Base-by-base conservation (phyloP, 2,888 invertebrate species). In the Nomada lathburiana region DNA sequence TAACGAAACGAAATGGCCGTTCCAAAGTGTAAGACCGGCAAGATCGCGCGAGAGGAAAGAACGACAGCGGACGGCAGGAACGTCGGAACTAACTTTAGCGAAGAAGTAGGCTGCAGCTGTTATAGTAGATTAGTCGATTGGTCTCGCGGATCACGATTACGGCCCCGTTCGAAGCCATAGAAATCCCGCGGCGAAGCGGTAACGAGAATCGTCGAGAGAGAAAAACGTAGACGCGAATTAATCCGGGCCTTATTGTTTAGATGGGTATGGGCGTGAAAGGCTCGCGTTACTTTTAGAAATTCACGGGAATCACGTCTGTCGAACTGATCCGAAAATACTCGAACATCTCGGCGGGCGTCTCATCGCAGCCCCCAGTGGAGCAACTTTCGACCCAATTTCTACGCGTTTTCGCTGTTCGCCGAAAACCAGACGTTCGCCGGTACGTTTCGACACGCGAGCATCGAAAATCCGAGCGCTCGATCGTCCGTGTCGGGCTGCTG, bases 71-170 rank as follows among this genome's bases (percentile, higher is more conserved):
- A 62, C 70, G 47, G 29, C 76, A 80, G 75, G 79, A 77, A 64
- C 74, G 83, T 82, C 82, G 86, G 60, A 75, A 88, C 91, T 92
- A 92, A 91, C 87, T 92, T 90, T 92, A 91, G 91, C 87, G 74
- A 84, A 86, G 85, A 92, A 91, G 86, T 91, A 89, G 91, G 91
- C 89, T 92, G 91, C 90, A 90, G 91, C 91, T 92, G 91, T 90
- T 91, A 82, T 65, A 76, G 67, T 70, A 63, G 71, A 64, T 73
- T 64, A 36, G 71, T 57, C 18, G 68, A 80, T 84, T 80, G 67
- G 53, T 65, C 53, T 9, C 29, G 55, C 44, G 23, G 23, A 26
- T 72, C 57, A n/a, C 11, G 73, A 55, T 62, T n/a, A 7, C 57
- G 29, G 47, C 11, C 60, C 5, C 44, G 18, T 59, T 55, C 47